Evolutionary conservation across 1,140 invertebrate species (phyloP), one percentile per base, ranked within the genome.

Genomic region (Megalonaias nervosa): DNA sequence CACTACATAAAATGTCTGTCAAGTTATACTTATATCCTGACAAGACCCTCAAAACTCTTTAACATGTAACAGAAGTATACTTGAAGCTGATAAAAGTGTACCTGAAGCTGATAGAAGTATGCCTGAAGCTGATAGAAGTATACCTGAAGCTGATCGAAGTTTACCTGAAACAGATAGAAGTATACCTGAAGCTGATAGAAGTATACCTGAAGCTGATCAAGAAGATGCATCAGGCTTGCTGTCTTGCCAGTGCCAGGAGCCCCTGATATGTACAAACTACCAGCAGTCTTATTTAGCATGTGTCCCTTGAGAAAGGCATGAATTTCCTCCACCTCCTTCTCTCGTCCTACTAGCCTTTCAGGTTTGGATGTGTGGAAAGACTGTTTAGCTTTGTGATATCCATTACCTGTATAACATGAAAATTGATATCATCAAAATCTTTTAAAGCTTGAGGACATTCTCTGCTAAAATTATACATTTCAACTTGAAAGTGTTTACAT

Each of bases 201-300:
- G 26, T 26, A 19, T 31, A 87, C 85, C 85, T 84, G 85, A 48
- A 89, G 69, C 69, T 86, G 82, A 77, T 93, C 89, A 67, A 97
- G 90, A 23, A 97, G 93, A 67, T 95, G 92, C 9, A 94, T 94
- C 21, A 99, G 90, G 80, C 94, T 94, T 1, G 97, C 97, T 0
- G 97, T 98, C 93, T 99, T 99, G 2, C 98, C 98, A 21, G 98
- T 99, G 17, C 98, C 98, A 4, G 97, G 98, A 55, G 97, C 95
- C 15, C 98, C 98, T 68, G 97, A 98, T 56, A 99, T 94, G 89
- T 99, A 99, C 17, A 99, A 86, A 56, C 96, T 96, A 16, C 94
- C 95, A 0, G 97, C 95, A 60, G 91, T 92, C 80, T 94, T 91
- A 1, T 93, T 92, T 0, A 93, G 86, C 23, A 98, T 84, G 88